Percentiles rank a stretch among this genome's conserved stretches.
phyloP scores from a whole-genome alignment of 92 coral and sea anemone species.

The Epizoanthus ramosus region DNA sequence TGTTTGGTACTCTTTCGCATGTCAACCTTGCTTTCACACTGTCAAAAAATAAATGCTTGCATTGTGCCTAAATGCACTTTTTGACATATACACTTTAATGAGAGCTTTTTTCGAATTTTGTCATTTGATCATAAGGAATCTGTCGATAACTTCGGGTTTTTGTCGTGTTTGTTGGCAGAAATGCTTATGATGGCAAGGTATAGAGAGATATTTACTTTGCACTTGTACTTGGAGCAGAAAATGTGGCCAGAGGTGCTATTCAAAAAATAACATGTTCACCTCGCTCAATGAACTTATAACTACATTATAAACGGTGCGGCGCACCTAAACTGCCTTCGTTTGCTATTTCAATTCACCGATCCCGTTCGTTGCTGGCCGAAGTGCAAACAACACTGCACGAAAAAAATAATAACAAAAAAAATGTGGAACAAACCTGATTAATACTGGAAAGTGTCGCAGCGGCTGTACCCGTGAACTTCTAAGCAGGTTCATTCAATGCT shows the following conservation, averaged over 20 bases:
- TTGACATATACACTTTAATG: slow-evolving; percentile 17
- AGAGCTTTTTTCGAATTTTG: neutral
- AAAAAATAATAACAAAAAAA: neutral
- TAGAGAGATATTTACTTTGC: neutral
- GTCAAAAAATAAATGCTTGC: slow-evolving; percentile 1
- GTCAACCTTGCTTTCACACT: neutral
- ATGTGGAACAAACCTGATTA: neutral
- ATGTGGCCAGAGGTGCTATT: neutral
- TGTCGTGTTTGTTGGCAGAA: too few species aligned
- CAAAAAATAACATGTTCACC: neutral
- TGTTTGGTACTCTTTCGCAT: neutral
- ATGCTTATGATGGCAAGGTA: neutral
- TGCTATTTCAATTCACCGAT: neutral
- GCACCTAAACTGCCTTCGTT: neutral
- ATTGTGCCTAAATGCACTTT: slow-evolving; percentile 6
- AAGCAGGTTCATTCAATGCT: neutral
- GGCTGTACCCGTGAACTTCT: neutral
- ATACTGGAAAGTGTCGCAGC: neutral
- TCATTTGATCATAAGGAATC: slow-evolving; percentile 8
- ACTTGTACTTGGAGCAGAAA: neutral
- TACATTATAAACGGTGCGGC: neutral
- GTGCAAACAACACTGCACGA: neutral
- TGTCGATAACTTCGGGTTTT: neutral
- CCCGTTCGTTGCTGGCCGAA: neutral
- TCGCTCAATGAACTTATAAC: neutral